phyloP scores from a whole-genome alignment of 1,140 invertebrate species.

The Streblospio benedicti region DNA sequence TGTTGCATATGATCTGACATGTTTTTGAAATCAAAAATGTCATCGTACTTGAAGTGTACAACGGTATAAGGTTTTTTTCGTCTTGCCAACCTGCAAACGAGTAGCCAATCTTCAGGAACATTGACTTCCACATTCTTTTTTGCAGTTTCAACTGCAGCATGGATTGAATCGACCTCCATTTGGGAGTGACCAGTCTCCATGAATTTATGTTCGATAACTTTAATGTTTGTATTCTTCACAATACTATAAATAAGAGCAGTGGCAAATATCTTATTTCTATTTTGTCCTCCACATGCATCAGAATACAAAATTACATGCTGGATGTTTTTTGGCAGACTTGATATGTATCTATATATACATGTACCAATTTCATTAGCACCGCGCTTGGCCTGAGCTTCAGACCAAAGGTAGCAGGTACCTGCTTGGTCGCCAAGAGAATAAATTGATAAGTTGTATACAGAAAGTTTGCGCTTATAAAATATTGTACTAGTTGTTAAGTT shows the following conservation, averaged over 20 bases:
- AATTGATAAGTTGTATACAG: conserved; percentile 20
- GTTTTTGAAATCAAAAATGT: too few relatives aligned
- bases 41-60: too few relatives aligned
- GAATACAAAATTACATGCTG: conserved; percentile 15
- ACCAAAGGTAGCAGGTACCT: conserved; percentile 18
- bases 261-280: conserved; percentile 17
- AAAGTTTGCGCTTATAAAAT: conserved; percentile 17
- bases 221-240: neutral
- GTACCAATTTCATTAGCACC: conserved; percentile 18
- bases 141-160: conserved; percentile 15
- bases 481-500: neutral
- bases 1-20: too few relatives aligned
- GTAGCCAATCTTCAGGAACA: conserved; percentile 7
- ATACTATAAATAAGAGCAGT: conserved; percentile 1
- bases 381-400: conserved; percentile 13
- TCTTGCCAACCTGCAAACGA: neutral
- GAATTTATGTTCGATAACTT: conserved; percentile 18
- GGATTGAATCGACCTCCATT: conserved; percentile 20
- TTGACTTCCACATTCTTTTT: conserved; percentile 15
- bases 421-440: conserved; percentile 10
- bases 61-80: neutral
- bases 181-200: conserved; percentile 20
- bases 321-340: conserved; percentile 5
- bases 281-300: conserved; percentile 22
- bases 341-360: conserved; percentile 12